Conservation (phyloP, 2,797 vertebrate genomes). For the Tangara arthus region DNA sequence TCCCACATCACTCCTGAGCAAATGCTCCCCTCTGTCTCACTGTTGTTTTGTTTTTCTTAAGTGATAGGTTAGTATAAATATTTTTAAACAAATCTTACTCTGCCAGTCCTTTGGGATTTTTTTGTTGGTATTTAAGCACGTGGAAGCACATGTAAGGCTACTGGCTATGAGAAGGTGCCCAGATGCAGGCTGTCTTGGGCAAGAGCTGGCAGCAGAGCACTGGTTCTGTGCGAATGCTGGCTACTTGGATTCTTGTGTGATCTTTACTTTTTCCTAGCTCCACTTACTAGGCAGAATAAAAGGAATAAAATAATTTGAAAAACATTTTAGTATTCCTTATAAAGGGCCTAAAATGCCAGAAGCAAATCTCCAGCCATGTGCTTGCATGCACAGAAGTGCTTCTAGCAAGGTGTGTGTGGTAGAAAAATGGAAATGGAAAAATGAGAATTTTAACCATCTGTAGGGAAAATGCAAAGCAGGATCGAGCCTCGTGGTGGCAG, state of each 20-base stretch:
- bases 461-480: not conserved
- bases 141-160: not conserved
- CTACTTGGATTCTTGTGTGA: rapidly evolving
- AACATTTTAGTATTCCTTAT: not conserved
- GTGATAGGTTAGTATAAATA: not conserved
- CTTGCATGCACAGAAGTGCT: not conserved
- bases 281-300: not conserved
- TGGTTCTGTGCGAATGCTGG: rapidly evolving
- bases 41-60: not conserved
- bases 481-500: not conserved
- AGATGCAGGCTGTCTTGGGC: not conserved
- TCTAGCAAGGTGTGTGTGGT: rapidly evolving
- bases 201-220: not conserved
- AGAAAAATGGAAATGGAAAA: not conserved
- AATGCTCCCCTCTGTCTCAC: not conserved
- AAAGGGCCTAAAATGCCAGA: not conserved
- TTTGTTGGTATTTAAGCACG: rapidly evolving
- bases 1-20: not conserved
- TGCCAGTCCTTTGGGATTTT: not conserved
- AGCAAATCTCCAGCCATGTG: not conserved
- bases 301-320: not conserved
- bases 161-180: not conserved
- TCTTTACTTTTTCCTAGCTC: not conserved
- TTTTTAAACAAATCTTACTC: not conserved
- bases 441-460: not conserved